Conservation (phyloP, 2,888 invertebrate genomes). For the Arge pagana region DNA sequence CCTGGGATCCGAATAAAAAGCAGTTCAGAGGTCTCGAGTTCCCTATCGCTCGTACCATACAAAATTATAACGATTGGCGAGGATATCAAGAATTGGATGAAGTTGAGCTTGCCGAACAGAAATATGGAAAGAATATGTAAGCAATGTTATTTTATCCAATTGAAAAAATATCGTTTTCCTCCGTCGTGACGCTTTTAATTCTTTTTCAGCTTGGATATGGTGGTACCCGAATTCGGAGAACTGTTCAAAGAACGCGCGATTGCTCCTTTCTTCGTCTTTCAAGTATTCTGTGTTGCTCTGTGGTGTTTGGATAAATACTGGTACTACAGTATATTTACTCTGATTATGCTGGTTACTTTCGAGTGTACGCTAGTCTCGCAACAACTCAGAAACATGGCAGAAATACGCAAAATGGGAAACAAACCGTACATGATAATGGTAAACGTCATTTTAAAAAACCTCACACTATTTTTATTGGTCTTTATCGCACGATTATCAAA, state of each 20-base stretch:
- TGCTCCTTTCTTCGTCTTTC: constrained; percentile 99
- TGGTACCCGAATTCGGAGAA: constrained; percentile 95
- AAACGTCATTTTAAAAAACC: no score
- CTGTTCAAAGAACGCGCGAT: constrained; percentile 97
- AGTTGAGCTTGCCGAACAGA: constrained; percentile 73
- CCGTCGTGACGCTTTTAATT: constrained; percentile 1
- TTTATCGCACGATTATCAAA: neutral
- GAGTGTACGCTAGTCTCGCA: constrained; percentile 99
- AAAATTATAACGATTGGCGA: constrained; percentile 80
- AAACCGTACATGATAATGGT: constrained; percentile 88
- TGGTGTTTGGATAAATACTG: constrained; percentile 99
- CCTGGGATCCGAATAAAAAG: constrained; percentile 84
- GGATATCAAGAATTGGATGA: constrained; percentile 86
- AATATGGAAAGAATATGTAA: constrained; percentile 91
- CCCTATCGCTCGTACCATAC: constrained; percentile 74
- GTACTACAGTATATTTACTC: constrained; percentile 96
- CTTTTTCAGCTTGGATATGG: constrained; percentile 69
- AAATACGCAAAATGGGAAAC: constrained; percentile 99
- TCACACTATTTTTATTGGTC: no score
- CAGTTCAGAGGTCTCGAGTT: constrained; percentile 82
- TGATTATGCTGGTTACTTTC: constrained; percentile 93
- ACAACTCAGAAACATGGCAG: constrained; percentile 96
- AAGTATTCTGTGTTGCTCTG: constrained; percentile 97
- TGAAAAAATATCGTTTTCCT: neutral
- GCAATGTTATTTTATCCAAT: constrained; percentile 27